These are phyloP conservation scores for Pseudomyrmex flavicornis DNA, from an alignment of 1,140 invertebrate genomes.

Conservation along the genomic window DNA sequence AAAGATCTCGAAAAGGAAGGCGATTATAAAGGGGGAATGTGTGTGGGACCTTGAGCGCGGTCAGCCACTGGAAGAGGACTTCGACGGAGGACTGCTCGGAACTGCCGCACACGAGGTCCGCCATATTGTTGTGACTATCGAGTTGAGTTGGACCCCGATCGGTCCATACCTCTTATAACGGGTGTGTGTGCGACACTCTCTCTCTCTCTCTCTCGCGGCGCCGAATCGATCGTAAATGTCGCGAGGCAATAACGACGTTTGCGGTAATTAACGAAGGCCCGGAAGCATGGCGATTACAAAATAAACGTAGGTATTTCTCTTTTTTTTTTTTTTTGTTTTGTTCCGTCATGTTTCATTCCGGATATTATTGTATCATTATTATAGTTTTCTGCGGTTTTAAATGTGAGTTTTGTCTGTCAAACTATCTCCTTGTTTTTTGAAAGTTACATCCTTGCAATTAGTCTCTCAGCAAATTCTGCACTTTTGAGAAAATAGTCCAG, in stretches of 20 bases:
- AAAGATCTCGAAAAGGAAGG: conserved; percentile 81
- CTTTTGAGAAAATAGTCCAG: no score
- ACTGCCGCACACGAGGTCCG: conserved; percentile 53
- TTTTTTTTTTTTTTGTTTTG: neutral
- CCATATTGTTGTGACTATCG: conserved; percentile 78
- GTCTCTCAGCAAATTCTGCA: neutral
- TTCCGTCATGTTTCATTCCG: neutral
- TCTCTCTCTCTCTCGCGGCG: neutral
- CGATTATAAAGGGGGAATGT: conserved; percentile 75
- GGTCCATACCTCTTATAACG: conserved; percentile 53
- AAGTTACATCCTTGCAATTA: neutral
- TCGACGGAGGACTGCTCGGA: conserved; percentile 42
- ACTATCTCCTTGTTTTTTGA: no score
- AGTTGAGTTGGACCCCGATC: conserved; percentile 53
- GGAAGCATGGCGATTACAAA: neutral
- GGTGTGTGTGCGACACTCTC: neutral
- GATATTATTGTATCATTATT: neutral
- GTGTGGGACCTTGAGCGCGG: conserved; percentile 81
- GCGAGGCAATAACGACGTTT: neutral
- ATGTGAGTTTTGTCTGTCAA: no score
- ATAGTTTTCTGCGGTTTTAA: neutral
- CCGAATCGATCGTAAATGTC: conserved; percentile 43
- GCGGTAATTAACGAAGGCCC: conserved; percentile 25
- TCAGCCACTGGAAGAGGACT: conserved; percentile 78
- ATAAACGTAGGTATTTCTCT: neutral